These are phyloP conservation scores for Notolabrus celidotus DNA, from an alignment of 2,797 vertebrate species.

Conservation along the genomic window DNA sequence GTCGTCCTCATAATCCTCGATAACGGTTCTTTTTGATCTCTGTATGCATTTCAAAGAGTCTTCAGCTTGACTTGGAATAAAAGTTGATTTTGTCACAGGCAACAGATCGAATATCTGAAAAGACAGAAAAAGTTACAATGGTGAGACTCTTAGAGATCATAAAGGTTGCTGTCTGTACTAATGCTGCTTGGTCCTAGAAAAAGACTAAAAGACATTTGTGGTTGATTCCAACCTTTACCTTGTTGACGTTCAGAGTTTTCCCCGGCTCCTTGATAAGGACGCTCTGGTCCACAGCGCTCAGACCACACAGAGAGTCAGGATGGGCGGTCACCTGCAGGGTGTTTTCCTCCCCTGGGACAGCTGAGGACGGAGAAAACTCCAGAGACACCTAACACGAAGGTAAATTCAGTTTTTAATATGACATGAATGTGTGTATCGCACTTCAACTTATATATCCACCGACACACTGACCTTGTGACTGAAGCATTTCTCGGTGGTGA, in stretches of 20 bases:
- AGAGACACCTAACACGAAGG: conserved; percentile 81
- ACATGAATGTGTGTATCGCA: background rate
- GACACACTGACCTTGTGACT: conserved; percentile 67
- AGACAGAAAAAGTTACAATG: background rate
- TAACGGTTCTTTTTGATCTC: too few relatives aligned
- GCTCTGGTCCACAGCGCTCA: conserved; percentile 89
- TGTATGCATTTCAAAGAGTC: conserved; percentile 27
- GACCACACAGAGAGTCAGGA: conserved; percentile 87
- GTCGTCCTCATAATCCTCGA: too few relatives aligned
- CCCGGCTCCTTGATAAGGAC: conserved; percentile 85
- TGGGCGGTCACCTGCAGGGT: conserved; percentile 76
- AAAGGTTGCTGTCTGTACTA: too few relatives aligned
- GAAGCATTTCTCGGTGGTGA: conserved; percentile 79
- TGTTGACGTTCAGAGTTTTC: conserved; percentile 73
- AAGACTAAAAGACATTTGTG: background rate
- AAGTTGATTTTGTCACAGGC: background rate
- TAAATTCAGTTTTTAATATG: background rate
- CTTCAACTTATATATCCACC: background rate
- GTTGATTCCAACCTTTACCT: conserved; percentile 67
- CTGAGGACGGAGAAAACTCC: conserved; percentile 77
- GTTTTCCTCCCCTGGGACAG: conserved; percentile 81
- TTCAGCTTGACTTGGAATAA: conserved; percentile 14
- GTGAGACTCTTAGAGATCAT: too few relatives aligned
- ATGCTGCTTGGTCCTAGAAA: too few relatives aligned
- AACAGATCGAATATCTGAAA: conserved; percentile 57